phyloP scores from a whole-genome alignment of 1,140 invertebrate species.

The Magallana gigas region DNA sequence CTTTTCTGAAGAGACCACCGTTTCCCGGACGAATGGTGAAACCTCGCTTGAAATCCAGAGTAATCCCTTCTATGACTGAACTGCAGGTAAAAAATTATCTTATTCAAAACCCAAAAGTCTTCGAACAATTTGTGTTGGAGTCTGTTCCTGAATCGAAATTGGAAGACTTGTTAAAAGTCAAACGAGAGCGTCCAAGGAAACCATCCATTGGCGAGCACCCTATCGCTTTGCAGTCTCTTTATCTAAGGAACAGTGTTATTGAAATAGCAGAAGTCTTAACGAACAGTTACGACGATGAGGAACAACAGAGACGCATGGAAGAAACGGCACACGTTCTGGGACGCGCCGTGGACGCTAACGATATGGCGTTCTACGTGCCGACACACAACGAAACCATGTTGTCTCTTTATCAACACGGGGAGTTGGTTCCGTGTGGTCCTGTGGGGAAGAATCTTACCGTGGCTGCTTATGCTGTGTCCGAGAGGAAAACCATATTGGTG shows the following conservation, averaged over 20 bases:
- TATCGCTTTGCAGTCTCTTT: slow-evolving; percentile 43
- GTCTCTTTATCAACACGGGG: slow-evolving; percentile 38
- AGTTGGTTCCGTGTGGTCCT: slow-evolving; percentile 57
- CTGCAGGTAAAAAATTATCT: slow-evolving; percentile 51
- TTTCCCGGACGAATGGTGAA: slow-evolving; percentile 38
- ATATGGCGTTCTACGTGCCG: slow-evolving; percentile 53
- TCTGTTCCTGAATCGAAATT: slow-evolving; percentile 43
- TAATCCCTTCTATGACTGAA: slow-evolving; percentile 2
- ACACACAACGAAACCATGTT: slow-evolving; percentile 54
- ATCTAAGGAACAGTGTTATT: neutral
- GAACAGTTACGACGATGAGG: slow-evolving; percentile 42
- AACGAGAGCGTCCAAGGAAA: slow-evolving; percentile 29
- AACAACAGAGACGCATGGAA: slow-evolving; percentile 44
- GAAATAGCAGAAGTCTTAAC: slow-evolving; percentile 46
- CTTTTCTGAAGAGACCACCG: neutral
- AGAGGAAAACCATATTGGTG: slow-evolving; percentile 56
- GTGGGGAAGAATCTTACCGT: slow-evolving; percentile 64
- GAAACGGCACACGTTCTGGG: slow-evolving; percentile 53
- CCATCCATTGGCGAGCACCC: neutral
- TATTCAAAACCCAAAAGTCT: slow-evolving; percentile 58
- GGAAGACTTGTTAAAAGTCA: slow-evolving; percentile 48
- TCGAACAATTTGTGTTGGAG: slow-evolving; percentile 59
- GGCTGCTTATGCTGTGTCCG: slow-evolving; percentile 62
- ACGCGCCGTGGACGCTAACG: slow-evolving; percentile 50
- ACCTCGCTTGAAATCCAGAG: neutral